Percentiles rank a stretch among this genome's conserved stretches.
phyloP scores from a whole-genome alignment of 2,797 vertebrate species.

The Lagorchestes hirsutus region DNA sequence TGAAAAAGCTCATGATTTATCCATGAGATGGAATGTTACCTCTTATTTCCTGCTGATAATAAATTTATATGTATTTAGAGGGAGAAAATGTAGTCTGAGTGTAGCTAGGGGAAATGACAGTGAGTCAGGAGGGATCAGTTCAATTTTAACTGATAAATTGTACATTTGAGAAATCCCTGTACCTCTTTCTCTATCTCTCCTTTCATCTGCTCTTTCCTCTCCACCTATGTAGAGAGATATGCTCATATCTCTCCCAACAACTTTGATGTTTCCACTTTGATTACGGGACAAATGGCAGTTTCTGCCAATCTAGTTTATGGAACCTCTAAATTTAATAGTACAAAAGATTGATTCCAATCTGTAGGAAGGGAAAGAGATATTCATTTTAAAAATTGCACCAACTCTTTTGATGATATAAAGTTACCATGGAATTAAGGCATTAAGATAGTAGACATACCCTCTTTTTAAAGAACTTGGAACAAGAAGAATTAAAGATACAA shows the following conservation, averaged over 20 bases:
- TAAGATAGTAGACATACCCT: neutral
- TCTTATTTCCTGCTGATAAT: neutral
- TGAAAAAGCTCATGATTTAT: neutral
- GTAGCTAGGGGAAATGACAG: no score
- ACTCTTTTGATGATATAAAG: neutral
- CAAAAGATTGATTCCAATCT: neutral
- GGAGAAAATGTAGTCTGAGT: neutral
- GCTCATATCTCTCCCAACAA: neutral
- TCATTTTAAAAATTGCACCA: conserved; percentile 25
- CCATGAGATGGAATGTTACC: neutral
- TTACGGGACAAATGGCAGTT: conserved; percentile 14
- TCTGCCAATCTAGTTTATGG: neutral
- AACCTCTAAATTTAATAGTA: neutral
- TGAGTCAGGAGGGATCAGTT: neutral
- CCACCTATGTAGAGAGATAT: neutral
- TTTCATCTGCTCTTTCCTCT: neutral
- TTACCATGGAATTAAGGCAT: neutral
- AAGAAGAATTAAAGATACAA: neutral
- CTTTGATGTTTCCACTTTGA: neutral
- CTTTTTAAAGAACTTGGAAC: neutral
- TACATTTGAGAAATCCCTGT: neutral
- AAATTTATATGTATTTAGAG: neutral
- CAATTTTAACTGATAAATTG: conserved; percentile 5
- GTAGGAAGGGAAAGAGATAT: conserved; percentile 13
- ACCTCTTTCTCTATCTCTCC: neutral